Evolutionary conservation across 2,113 vertebrate genomes (phyloP).

Genomic region (Lamprotornis superbus): DNA sequence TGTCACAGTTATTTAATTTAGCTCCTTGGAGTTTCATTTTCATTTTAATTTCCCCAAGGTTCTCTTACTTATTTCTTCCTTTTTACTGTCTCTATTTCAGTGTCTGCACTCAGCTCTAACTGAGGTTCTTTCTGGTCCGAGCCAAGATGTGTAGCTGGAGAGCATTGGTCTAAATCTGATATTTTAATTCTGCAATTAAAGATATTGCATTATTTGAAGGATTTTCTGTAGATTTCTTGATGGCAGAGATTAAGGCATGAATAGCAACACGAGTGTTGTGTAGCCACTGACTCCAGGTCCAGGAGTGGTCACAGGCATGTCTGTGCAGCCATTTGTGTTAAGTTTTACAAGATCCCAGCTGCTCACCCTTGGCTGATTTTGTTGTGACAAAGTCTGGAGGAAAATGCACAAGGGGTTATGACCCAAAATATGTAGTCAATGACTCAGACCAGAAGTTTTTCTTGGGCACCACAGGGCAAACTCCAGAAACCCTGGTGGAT

Average conservation of each 20-base stretch:
- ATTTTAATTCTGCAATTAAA: neutral
- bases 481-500: neutral
- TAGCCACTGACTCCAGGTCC: neutral
- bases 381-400: neutral
- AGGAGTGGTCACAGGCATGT: neutral
- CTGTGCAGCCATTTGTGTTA: neutral
- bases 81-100: neutral
- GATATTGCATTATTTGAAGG: neutral
- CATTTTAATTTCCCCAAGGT: slow-evolving; percentile 62
- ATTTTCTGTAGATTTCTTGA: neutral
- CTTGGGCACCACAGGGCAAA: neutral
- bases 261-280: fast-evolving
- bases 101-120: neutral
- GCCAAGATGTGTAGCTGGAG: neutral
- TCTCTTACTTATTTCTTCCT: neutral
- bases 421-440: neutral
- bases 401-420: neutral
- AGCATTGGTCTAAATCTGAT: neutral
- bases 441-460: neutral
- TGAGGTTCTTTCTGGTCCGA: neutral
- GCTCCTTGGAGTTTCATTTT: slow-evolving; percentile 41
- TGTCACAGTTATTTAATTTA: slow-evolving; percentile 55
- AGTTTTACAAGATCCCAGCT: neutral
- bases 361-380: neutral
- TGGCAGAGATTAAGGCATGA: neutral